Conservation (phyloP, 2,797 vertebrate species). For the Anguilla megastoma region DNA sequence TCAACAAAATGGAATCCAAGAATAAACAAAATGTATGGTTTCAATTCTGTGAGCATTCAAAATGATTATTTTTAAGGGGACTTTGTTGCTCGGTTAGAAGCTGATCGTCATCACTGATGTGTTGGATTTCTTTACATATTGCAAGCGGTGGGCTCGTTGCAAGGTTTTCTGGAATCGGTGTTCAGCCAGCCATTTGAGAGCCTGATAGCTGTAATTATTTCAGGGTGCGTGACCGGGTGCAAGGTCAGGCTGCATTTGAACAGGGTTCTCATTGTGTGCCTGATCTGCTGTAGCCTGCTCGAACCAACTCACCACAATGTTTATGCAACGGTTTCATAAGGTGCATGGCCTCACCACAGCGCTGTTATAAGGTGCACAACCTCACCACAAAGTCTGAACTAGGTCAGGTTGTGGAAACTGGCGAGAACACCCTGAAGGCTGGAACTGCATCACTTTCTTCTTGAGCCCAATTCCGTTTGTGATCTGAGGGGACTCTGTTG, state of each 20-base stretch:
- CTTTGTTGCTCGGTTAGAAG: background rate
- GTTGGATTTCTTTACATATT: background rate
- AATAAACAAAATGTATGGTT: background rate
- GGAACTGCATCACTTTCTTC: background rate
- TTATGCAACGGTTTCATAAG: background rate
- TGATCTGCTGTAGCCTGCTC: background rate
- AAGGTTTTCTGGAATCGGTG: slow-evolving; percentile 28
- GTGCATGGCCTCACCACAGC: background rate
- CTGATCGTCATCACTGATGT: background rate
- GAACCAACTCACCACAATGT: background rate
- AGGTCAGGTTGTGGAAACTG: background rate
- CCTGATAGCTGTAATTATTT: slow-evolving; percentile 25
- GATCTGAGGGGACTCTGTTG: background rate
- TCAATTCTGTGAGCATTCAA: background rate
- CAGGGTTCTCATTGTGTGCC: background rate
- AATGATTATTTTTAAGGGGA: background rate
- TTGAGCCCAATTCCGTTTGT: background rate
- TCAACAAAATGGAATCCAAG: background rate
- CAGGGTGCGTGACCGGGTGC: background rate
- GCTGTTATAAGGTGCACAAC: background rate
- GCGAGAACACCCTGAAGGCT: background rate
- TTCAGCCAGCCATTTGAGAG: background rate
- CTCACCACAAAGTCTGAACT: background rate
- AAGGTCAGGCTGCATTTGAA: slow-evolving; percentile 12
- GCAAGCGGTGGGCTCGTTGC: background rate